Percentiles rank a stretch among this genome's conserved stretches.
These are phyloP conservation scores for Rhadinocentrus ornatus DNA, from an alignment of 2,797 vertebrate species.

Conservation along the genomic window DNA sequence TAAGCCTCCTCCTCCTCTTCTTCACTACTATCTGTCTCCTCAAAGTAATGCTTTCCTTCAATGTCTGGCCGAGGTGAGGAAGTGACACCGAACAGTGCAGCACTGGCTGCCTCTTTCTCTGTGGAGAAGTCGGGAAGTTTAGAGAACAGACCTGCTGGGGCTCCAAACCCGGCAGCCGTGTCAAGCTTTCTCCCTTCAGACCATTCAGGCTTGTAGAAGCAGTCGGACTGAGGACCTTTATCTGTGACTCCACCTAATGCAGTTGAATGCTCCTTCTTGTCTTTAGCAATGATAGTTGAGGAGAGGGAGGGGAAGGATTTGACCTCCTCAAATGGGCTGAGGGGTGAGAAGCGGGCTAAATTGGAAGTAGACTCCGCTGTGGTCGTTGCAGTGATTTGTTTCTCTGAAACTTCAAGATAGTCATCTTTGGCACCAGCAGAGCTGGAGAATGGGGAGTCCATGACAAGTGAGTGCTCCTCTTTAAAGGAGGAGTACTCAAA, in stretches of 20 bases:
- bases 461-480: slow-evolving; percentile 82
- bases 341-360: slow-evolving; percentile 82
- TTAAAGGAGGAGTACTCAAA: slow-evolving; percentile 88
- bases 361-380: slow-evolving; percentile 82
- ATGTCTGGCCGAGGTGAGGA: slow-evolving; percentile 83
- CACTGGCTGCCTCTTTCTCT: slow-evolving; percentile 80
- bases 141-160: slow-evolving; percentile 71
- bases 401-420: slow-evolving; percentile 93
- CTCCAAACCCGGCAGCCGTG: slow-evolving; percentile 63
- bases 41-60: slow-evolving; percentile 81
- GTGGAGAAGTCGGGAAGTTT: slow-evolving; percentile 60
- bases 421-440: slow-evolving; percentile 85
- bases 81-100: slow-evolving; percentile 85
- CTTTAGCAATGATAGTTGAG: slow-evolving; percentile 63
- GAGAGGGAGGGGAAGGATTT: slow-evolving; percentile 78
- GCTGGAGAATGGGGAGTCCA: slow-evolving; percentile 74
- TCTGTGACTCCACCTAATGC: slow-evolving; percentile 73
- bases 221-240: slow-evolving; percentile 80
- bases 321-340: slow-evolving; percentile 85
- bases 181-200: slow-evolving; percentile 68
- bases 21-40: slow-evolving; percentile 87
- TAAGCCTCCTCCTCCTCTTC: slow-evolving; percentile 84
- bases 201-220: slow-evolving; percentile 84
- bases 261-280: slow-evolving; percentile 74
- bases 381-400: slow-evolving; percentile 72